Evolutionary conservation across 2,797 vertebrate species (phyloP).

Genomic region (Cuculus canorus): DNA sequence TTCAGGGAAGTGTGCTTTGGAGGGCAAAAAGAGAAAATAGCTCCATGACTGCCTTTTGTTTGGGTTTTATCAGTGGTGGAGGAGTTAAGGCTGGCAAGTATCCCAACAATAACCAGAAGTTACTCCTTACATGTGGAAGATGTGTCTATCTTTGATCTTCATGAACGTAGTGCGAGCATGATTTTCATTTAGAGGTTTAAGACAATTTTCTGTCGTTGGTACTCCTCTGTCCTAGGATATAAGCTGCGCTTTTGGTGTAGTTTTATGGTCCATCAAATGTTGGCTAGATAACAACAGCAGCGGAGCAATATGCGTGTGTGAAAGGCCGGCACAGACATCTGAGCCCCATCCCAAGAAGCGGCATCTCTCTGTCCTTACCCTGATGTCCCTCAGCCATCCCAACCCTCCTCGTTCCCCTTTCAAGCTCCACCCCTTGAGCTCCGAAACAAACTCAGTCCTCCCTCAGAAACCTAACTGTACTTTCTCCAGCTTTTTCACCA

Average conservation of each 20-base stretch:
- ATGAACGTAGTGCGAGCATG: fast-evolving
- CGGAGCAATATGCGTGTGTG: fast-evolving
- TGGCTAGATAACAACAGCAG: neutral
- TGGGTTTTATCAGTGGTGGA: neutral
- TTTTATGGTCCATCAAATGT: neutral
- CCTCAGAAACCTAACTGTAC: neutral
- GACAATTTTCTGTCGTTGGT: fast-evolving
- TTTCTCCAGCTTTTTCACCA: neutral
- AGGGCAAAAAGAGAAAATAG: neutral
- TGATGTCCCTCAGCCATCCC: neutral
- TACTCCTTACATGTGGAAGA: neutral
- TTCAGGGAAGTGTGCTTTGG: neutral
- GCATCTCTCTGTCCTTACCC: neutral
- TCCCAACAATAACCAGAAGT: neutral
- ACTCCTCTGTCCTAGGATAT: neutral
- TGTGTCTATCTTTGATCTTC: neutral
- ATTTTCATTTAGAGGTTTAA: neutral
- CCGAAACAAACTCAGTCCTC: neutral
- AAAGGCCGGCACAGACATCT: neutral
- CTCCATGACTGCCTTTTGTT: neutral
- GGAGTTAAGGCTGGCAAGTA: neutral
- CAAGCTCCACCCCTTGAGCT: neutral
- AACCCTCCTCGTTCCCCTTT: neutral
- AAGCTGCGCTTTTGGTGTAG: neutral
- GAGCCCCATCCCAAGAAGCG: neutral